Conservation (phyloP, 2,797 vertebrate genomes). For the Thripadectes ignobilis region DNA sequence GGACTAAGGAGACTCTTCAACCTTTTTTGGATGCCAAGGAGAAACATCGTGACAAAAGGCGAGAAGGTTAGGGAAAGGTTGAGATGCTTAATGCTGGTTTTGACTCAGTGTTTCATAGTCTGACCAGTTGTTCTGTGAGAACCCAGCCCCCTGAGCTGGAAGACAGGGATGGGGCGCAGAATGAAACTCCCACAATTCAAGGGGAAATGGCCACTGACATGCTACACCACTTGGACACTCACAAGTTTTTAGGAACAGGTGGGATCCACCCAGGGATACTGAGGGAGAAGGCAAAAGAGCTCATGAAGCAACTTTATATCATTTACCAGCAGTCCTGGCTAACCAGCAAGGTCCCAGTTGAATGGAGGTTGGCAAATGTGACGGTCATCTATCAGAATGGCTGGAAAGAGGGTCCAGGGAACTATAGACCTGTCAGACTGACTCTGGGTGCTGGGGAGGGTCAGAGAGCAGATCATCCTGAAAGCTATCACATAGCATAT, state of each 20-base stretch:
- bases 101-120: neutral
- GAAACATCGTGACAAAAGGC: neutral
- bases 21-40: neutral
- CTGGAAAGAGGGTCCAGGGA: accelerated
- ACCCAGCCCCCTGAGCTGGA: neutral
- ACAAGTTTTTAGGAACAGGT: neutral
- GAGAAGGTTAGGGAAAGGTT: neutral
- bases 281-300: neutral
- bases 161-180: neutral
- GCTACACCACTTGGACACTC: neutral
- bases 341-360: accelerated
- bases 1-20: neutral
- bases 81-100: neutral
- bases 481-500: accelerated
- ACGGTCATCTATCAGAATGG: neutral
- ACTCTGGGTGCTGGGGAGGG: accelerated
- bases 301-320: neutral
- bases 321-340: neutral
- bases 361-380: neutral
- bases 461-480: neutral
- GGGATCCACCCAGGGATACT: neutral
- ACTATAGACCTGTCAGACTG: neutral
- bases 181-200: neutral
- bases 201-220: neutral
- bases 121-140: neutral